phyloP scores from a whole-genome alignment of 2,113 vertebrate species.

The Procavia capensis region DNA sequence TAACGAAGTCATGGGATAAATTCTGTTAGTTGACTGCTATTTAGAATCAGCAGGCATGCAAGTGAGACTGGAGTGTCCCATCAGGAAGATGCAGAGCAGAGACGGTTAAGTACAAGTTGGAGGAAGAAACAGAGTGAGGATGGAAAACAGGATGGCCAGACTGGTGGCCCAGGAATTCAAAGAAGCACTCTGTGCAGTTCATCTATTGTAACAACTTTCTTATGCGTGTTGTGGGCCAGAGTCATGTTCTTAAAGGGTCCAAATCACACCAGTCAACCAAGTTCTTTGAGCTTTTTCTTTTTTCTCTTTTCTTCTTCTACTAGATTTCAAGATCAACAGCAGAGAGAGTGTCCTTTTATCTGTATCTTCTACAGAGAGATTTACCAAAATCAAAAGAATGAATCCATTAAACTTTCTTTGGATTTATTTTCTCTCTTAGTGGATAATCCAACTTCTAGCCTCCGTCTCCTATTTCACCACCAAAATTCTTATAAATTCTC shows the following conservation, averaged over 20 bases:
- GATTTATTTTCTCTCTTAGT: background rate
- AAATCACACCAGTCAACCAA: background rate
- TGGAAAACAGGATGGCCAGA: background rate
- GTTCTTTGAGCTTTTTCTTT: slow-evolving; percentile 13
- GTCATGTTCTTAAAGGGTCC: background rate
- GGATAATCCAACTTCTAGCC: background rate
- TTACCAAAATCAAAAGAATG: background rate
- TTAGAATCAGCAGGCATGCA: background rate
- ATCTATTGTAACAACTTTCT: background rate
- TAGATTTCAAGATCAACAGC: background rate
- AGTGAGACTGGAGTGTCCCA: background rate
- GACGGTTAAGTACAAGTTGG: background rate
- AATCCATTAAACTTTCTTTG: background rate
- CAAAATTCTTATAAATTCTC: background rate
- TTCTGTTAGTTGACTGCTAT: background rate
- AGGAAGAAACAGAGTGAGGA: background rate
- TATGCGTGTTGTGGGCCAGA: background rate
- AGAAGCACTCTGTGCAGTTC: background rate
- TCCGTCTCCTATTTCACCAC: background rate
- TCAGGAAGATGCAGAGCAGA: background rate
- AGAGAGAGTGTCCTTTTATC: background rate
- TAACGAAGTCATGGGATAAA: background rate
- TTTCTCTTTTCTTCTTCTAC: too few relatives aligned
- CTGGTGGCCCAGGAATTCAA: background rate
- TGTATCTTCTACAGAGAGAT: background rate